Evolutionary conservation across 2,113 vertebrate species (phyloP), one percentile per base, ranked within the genome.

Genomic region (Morone chrysops): DNA sequence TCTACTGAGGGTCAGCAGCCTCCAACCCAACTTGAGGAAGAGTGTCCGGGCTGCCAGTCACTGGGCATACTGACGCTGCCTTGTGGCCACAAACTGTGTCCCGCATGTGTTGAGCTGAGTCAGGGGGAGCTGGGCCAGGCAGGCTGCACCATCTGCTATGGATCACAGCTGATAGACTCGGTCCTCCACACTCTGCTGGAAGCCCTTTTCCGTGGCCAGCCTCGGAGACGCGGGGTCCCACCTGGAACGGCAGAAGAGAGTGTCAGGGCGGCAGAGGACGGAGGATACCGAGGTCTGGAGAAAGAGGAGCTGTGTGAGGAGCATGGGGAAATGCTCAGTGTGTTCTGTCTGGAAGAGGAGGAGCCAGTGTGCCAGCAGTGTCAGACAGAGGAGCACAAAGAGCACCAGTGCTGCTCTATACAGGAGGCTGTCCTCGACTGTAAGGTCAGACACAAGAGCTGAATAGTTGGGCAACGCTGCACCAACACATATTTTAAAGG

Each of bases 371-470:
- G 57, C 6, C 57, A 59, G 25, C 57, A 59, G 22, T 59, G 57
- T 17, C 57, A 36, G 22, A 8, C 57, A 59, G 25, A 59, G 2
- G 13, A 59, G 12, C 57, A 59, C 8, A 13, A 36, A 8, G 57
- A 31, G 57, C 57, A 59, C 57, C 57, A 59, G 57, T 59, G 57
- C 57, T 59, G 57, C 25, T 59, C 57, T 25, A 59, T 59, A 14
- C 22, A 59, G 57, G 57, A 59, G 57, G 57, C 57, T 36, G 57
- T 59, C 57, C 57, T 59, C 25, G 57, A 59, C 25, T 59, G 57
- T 16, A 59, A 59, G 57, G 57, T 59, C 57, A 59, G 57, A 59
- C 57, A 59, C 57, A 31, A 59, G 57, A 36, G 8, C 51, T 10
- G 7, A n/a, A 20, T 53, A 53, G 8, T 53, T n/a, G 22, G 11